phyloP scores from a whole-genome alignment of 2,888 invertebrate species.

The Dicranocentrus wangi region DNA sequence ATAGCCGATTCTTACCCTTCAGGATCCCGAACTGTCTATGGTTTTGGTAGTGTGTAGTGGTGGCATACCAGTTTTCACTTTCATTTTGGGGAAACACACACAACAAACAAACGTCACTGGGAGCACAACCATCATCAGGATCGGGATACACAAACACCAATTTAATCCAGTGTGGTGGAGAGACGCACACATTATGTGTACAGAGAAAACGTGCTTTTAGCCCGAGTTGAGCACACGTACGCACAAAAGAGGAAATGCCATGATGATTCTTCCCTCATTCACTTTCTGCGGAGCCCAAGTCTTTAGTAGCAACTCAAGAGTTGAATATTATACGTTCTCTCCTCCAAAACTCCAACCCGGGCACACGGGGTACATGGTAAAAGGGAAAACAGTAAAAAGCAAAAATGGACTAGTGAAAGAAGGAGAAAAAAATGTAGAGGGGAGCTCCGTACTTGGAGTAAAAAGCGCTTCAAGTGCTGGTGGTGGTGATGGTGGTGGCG shows the following conservation, averaged over 20 bases:
- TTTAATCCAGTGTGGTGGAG: constrained; percentile 47
- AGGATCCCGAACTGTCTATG: not conserved
- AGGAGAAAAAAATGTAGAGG: no score
- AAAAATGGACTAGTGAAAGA: constrained; percentile 33
- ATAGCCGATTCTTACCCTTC: not conserved
- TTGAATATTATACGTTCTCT: no score
- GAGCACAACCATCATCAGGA: not conserved
- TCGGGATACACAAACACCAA: constrained; percentile 23
- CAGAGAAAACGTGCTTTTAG: constrained; percentile 1
- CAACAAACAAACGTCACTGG: constrained; percentile 36
- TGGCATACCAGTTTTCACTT: constrained; percentile 36
- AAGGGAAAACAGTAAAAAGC: constrained; percentile 10
- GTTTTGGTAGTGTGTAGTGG: not conserved
- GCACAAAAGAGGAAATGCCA: constrained; percentile 50
- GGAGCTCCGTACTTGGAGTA: not conserved
- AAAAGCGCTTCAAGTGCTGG: not conserved
- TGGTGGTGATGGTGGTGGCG: not conserved
- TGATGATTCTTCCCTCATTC: constrained; percentile 33
- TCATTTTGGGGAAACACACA: constrained; percentile 32
- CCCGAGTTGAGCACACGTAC: constrained; percentile 17
- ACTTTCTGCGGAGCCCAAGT: not conserved
- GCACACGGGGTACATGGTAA: not conserved
- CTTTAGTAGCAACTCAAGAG: constrained; percentile 3
- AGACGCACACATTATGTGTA: not conserved
- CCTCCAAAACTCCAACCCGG: no score